Evolutionary conservation across 1,140 invertebrate species (phyloP).

Genomic region (Euwallacea similis): DNA sequence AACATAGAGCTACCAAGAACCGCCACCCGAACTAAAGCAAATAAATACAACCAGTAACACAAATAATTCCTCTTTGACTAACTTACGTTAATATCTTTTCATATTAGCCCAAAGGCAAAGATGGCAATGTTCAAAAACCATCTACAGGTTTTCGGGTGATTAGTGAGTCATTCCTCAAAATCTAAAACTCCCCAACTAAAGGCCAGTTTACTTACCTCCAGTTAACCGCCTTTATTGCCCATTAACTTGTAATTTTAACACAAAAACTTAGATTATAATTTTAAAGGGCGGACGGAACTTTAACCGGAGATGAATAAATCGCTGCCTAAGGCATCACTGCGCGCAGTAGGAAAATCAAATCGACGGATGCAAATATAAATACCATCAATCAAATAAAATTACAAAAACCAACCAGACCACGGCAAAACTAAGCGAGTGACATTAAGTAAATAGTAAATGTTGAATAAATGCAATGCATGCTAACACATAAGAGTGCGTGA

Average conservation of each 20-base stretch:
- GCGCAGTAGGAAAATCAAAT: conserved; percentile 39
- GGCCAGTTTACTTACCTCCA: conserved; percentile 32
- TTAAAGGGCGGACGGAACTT: not conserved
- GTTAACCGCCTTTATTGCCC: conserved; percentile 7
- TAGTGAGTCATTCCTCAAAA: conserved; percentile 40
- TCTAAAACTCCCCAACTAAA: conserved; percentile 38
- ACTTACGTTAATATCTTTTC: not conserved
- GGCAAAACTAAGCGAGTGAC: conserved; percentile 54
- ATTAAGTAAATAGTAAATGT: conserved; percentile 41
- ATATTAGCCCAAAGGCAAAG: conserved; percentile 8
- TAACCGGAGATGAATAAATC: conserved; percentile 24
- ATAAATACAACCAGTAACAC: conserved; percentile 1
- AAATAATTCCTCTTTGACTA: too few species aligned
- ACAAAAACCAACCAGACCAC: conserved; percentile 50
- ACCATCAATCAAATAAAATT: conserved; percentile 45
- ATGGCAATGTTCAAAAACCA: conserved; percentile 41
- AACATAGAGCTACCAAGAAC: conserved; percentile 9
- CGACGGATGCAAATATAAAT: conserved; percentile 41
- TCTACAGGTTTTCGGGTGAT: conserved; percentile 36
- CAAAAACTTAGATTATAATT: too few species aligned
- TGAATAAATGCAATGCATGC: conserved; percentile 50
- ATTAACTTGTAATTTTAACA: too few species aligned
- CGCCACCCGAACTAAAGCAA: conserved; percentile 21
- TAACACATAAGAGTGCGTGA: conserved; percentile 52
- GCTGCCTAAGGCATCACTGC: conserved; percentile 35